A percentile compares a stretch with the other conserved stretches of the same genome.
Conservation (phyloP, 1,140 invertebrate species). For the Mylabris phalerata region DNA sequence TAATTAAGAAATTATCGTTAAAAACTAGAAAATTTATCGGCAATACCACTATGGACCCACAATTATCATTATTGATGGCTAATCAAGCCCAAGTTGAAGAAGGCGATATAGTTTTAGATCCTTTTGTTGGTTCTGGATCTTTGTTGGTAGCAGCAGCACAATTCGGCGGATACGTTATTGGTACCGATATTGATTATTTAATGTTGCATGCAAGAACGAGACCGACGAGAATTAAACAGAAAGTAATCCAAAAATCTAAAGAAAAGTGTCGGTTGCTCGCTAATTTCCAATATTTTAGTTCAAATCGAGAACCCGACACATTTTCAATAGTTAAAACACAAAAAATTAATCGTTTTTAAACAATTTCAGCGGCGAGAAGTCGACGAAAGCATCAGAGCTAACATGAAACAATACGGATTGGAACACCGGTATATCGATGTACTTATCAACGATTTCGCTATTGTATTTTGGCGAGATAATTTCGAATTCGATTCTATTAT, state of each 20-base stretch:
- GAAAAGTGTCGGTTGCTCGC: no score
- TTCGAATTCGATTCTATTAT: constrained; percentile 80
- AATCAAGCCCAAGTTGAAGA: constrained; percentile 77
- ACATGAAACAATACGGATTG: constrained; percentile 81
- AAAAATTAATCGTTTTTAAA: neutral
- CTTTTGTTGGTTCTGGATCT: constrained; percentile 93
- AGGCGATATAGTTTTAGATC: constrained; percentile 79
- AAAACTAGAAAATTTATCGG: constrained; percentile 92
- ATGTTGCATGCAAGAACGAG: constrained; percentile 84
- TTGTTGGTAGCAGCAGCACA: constrained; percentile 84
- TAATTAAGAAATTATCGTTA: constrained; percentile 72
- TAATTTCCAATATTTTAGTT: no score
- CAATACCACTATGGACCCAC: constrained; percentile 95
- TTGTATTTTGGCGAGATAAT: constrained; percentile 65
- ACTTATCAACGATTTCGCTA: constrained; percentile 82
- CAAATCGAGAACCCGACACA: no score
- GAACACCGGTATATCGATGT: constrained; percentile 76
- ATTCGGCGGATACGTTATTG: constrained; percentile 85
- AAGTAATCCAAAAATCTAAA: constrained; percentile 44
- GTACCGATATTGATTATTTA: constrained; percentile 89
- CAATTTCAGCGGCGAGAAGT: constrained; percentile 57
- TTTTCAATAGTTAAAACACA: no score
- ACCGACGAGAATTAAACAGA: constrained; percentile 69
- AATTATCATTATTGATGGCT: constrained; percentile 86
- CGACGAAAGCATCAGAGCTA: constrained; percentile 79